Percentiles rank a stretch among this genome's conserved stretches.
These are phyloP conservation scores for Enteromius viviparus DNA, from an alignment of 2,797 vertebrate genomes.

Conservation along the genomic window DNA sequence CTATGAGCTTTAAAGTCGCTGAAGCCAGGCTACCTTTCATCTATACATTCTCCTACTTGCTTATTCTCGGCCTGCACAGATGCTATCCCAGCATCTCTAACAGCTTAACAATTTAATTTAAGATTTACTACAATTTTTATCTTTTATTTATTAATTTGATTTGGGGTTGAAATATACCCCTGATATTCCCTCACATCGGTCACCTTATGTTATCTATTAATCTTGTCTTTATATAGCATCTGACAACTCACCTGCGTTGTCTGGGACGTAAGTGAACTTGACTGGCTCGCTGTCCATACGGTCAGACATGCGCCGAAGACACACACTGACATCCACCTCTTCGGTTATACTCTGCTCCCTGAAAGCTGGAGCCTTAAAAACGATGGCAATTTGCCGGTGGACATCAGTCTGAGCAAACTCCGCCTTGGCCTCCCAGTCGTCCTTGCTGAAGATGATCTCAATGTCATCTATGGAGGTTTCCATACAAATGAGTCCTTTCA, in stretches of 20 bases:
- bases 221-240: background rate
- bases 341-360: conserved; percentile 83
- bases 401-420: conserved; percentile 93
- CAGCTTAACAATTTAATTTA: background rate
- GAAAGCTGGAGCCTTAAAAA: conserved; percentile 89
- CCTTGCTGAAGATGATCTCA: conserved; percentile 85
- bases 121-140: too few species aligned
- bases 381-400: conserved; percentile 92
- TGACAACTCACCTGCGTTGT: conserved; percentile 78
- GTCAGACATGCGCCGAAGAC: conserved; percentile 86
- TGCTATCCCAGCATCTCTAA: background rate
- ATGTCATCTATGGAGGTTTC: conserved; percentile 82
- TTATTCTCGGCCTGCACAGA: background rate
- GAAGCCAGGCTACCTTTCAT: background rate
- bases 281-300: conserved; percentile 88
- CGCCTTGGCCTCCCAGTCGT: conserved; percentile 86
- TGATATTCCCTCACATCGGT: background rate
- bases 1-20: too few species aligned
- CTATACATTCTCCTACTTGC: background rate
- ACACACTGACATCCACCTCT: conserved; percentile 82
- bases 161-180: background rate
- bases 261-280: conserved; percentile 85
- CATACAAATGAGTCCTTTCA: background rate
- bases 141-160: background rate
- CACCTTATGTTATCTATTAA: background rate